Evolutionary conservation across 35 echinoderm and acorn worm genomes (phyloP).

Genomic region (Amphiura filiformis): DNA sequence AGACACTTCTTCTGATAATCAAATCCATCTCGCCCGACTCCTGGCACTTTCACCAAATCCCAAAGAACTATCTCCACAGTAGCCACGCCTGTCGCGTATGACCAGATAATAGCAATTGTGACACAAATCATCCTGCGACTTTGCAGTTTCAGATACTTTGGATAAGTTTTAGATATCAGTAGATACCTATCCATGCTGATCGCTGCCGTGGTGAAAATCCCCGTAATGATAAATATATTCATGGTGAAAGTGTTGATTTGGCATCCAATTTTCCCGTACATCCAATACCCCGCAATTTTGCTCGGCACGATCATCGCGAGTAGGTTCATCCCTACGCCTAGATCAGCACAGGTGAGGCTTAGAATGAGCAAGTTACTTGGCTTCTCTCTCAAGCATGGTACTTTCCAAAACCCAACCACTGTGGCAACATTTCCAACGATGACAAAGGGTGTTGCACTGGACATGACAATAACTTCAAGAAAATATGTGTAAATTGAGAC

Average conservation of each 20-base stretch:
- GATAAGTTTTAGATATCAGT: neutral
- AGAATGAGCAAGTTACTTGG: too few relatives aligned
- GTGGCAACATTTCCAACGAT: too few relatives aligned
- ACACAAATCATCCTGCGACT: neutral
- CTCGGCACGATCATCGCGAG: neutral
- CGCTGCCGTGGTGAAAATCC: neutral
- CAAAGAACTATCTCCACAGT: neutral
- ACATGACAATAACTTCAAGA: too few relatives aligned
- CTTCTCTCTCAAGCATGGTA: too few relatives aligned
- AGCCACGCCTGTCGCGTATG: neutral
- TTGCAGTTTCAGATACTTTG: neutral
- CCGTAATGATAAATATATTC: neutral
- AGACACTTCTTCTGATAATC: neutral
- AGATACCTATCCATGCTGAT: neutral
- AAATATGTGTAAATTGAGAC: too few relatives aligned
- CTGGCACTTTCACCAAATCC: neutral
- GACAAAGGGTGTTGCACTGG: too few relatives aligned
- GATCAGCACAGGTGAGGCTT: too few relatives aligned
- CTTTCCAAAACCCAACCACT: too few relatives aligned
- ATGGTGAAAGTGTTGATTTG: neutral
- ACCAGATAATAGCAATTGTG: neutral
- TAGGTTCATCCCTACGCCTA: too few relatives aligned
- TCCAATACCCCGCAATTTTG: neutral
- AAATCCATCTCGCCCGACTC: neutral
- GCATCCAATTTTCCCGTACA: neutral